Conservation (phyloP, 1,140 invertebrate species). For the Micrasema minimum region DNA sequence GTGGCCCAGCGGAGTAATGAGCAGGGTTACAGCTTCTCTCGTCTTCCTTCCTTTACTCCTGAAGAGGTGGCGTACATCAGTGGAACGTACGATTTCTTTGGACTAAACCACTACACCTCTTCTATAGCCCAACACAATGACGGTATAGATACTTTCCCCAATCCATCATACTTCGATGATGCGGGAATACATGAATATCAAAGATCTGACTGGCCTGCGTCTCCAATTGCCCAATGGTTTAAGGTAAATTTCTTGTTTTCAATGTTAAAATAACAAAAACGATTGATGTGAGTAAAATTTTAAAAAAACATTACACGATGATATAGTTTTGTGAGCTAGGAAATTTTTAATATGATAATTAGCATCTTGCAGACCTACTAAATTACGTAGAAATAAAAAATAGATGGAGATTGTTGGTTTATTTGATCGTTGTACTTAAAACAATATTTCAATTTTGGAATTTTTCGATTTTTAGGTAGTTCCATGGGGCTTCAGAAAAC, state of each 20-base stretch:
- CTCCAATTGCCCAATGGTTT: constrained; percentile 44
- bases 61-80: constrained; percentile 69
- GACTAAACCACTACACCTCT: constrained; percentile 54
- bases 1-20: constrained; percentile 56
- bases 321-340: too few species aligned
- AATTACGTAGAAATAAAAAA: too few species aligned
- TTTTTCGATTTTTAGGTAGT: constrained; percentile 56
- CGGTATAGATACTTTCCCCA: constrained; percentile 5
- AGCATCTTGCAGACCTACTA: too few species aligned
- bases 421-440: too few species aligned
- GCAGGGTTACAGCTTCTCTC: constrained; percentile 56
- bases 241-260: constrained; percentile 42
- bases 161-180: constrained; percentile 45
- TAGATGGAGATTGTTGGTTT: too few species aligned
- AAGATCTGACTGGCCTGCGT: constrained; percentile 45
- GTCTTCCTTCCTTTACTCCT: constrained; percentile 57
- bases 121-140: constrained; percentile 42
- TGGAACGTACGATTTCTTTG: constrained; percentile 61
- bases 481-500: constrained; percentile 71
- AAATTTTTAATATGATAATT: too few species aligned
- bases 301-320: too few species aligned
- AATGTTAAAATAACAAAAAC: too few species aligned
- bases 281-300: too few species aligned
- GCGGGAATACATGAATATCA: constrained; percentile 40
- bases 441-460: too few species aligned